Percentiles rank a stretch among this genome's conserved stretches.
These are phyloP conservation scores for Unio pictorum DNA, from an alignment of 2,888 invertebrate genomes.

Conservation along the genomic window DNA sequence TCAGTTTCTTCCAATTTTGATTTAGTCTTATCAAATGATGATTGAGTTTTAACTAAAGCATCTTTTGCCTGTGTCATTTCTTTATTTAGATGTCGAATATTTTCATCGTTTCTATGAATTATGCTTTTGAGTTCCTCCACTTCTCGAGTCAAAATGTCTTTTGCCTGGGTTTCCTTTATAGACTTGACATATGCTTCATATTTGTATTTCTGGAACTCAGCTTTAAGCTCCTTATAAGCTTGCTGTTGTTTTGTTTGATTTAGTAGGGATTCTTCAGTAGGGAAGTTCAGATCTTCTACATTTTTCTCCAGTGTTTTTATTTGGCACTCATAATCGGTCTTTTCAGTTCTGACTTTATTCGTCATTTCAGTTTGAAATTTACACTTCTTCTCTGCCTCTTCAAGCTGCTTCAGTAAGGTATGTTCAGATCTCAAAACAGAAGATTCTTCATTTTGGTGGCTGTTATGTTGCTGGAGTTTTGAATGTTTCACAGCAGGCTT, in stretches of 20 bases:
- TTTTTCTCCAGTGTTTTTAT: constrained; percentile 11
- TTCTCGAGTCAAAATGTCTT: constrained; percentile 25
- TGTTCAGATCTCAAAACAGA: constrained; percentile 25
- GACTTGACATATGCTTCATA: constrained; percentile 23
- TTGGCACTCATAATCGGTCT: constrained; percentile 8
- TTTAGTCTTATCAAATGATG: no score
- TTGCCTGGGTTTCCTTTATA: constrained; percentile 25
- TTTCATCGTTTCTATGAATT: constrained; percentile 1
- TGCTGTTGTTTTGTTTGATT: constrained; percentile 15
- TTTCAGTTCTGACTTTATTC: constrained; percentile 12
- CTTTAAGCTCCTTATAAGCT: constrained; percentile 8
- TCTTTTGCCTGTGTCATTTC: constrained; percentile 1
- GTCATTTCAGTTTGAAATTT: constrained; percentile 7
- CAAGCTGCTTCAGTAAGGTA: constrained; percentile 14
- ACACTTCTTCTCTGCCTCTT: constrained; percentile 16
- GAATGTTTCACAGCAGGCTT: constrained; percentile 42
- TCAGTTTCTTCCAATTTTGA: no score
- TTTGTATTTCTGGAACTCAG: constrained; percentile 23
- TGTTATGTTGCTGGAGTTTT: constrained; percentile 41
- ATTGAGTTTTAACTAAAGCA: no score
- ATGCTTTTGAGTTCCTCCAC: constrained; percentile 18
- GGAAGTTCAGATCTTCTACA: constrained; percentile 17
- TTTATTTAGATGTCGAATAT: not conserved
- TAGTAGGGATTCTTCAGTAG: constrained; percentile 10
- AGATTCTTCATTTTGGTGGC: constrained; percentile 25